These are phyloP conservation scores for Ochotona princeps DNA, from an alignment of 2,113 vertebrate species.

Conservation along the genomic window DNA sequence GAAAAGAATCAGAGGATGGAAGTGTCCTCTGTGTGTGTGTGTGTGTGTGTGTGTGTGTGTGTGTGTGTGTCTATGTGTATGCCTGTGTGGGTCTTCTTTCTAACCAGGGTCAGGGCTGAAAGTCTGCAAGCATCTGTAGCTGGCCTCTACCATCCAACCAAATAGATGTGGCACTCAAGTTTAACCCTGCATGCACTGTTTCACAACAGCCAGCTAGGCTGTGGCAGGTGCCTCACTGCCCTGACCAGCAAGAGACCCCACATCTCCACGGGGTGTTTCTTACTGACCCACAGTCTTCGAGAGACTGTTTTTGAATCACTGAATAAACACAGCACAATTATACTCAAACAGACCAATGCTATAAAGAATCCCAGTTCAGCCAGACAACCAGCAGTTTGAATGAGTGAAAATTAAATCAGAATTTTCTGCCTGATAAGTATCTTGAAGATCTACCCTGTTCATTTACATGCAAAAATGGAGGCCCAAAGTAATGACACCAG, in stretches of 20 bases:
- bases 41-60: no score
- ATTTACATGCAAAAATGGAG: constrained; percentile 36
- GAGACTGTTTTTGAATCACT: constrained; percentile 38
- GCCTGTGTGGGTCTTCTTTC: background rate
- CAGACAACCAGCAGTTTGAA: constrained; percentile 21
- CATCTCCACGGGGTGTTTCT: background rate
- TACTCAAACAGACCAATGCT: constrained; percentile 13
- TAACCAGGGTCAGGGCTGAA: background rate
- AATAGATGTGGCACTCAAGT: background rate
- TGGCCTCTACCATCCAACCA: background rate
- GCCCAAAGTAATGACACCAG: background rate
- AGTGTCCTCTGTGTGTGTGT: no score
- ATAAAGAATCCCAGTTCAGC: constrained; percentile 40
- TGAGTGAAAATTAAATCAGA: constrained; percentile 39
- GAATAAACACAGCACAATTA: constrained; percentile 58
- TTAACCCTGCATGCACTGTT: background rate
- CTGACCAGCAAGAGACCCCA: background rate
- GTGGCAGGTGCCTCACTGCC: background rate
- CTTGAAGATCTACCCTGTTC: background rate
- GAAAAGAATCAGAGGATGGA: no score
- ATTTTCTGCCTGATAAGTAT: constrained; percentile 55
- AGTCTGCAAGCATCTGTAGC: background rate
- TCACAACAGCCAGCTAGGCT: background rate
- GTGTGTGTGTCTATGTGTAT: no score
- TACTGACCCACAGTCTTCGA: background rate